Percentiles rank a stretch among this genome's conserved stretches.
These are phyloP conservation scores for Pseudorhombus dupliciocellatus DNA, from an alignment of 2,113 vertebrate species.

Conservation along the genomic window DNA sequence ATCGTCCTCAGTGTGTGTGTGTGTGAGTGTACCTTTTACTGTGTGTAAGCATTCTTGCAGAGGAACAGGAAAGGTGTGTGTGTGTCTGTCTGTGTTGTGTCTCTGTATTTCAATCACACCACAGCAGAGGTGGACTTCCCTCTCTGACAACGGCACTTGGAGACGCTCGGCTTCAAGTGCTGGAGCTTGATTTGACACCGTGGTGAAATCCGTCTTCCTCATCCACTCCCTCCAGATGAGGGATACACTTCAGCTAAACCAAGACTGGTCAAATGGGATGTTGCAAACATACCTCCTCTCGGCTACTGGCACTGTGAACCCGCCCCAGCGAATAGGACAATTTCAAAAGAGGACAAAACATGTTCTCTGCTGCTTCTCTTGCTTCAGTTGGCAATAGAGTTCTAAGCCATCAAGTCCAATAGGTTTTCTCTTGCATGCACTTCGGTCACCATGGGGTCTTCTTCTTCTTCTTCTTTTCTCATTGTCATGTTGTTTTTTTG, in stretches of 20 bases:
- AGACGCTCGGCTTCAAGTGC: conserved; percentile 17
- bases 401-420: conserved; percentile 48
- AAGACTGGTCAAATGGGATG: conserved; percentile 27
- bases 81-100: conserved; percentile 36
- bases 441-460: conserved; percentile 37
- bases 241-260: conserved; percentile 30
- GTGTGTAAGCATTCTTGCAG: conserved; percentile 29
- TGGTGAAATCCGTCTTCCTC: conserved; percentile 41
- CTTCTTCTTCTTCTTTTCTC: conserved; percentile 15
- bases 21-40: conserved; percentile 2
- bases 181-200: conserved; percentile 21
- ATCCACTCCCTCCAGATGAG: conserved; percentile 29
- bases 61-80: conserved; percentile 20
- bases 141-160: not conserved
- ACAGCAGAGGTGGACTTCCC: conserved; percentile 28
- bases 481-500: conserved; percentile 4
- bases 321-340: conserved; percentile 26
- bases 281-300: conserved; percentile 18
- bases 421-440: conserved; percentile 52
- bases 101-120: conserved; percentile 51
- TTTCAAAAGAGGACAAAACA: conserved; percentile 18
- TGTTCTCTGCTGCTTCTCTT: conserved; percentile 19
- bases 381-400: conserved; percentile 43
- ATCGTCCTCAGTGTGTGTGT: conserved; percentile 31
- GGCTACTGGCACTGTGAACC: conserved; percentile 54